phyloP scores from a whole-genome alignment of 2,888 invertebrate genomes.

The Molorchus minor region DNA sequence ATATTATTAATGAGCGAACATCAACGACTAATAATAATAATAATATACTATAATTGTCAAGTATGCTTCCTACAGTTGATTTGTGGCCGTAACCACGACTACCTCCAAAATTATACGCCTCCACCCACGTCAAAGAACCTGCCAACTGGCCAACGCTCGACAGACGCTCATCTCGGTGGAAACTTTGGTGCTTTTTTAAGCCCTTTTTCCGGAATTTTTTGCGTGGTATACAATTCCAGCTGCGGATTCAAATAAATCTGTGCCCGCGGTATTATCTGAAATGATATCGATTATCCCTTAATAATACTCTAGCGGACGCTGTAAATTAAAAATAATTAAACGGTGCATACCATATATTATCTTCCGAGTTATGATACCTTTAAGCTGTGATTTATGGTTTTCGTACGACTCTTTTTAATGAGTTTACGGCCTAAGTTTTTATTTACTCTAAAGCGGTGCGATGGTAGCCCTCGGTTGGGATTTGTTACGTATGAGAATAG shows the following conservation, averaged over 20 bases:
- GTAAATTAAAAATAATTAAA: conserved; percentile 61
- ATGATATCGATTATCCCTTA: conserved; percentile 58
- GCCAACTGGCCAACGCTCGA: conserved; percentile 22
- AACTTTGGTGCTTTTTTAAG: conserved; percentile 20
- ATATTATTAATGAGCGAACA: conserved; percentile 37
- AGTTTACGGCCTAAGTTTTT: conserved; percentile 1
- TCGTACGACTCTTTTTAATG: conserved; percentile 35
- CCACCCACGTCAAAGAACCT: conserved; percentile 37
- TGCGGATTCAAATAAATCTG: conserved; percentile 30
- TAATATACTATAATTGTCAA: conserved; percentile 34
- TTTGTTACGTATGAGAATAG: too few species aligned
- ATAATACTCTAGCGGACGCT: conserved; percentile 56
- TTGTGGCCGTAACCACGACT: conserved; percentile 36
- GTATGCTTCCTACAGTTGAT: conserved; percentile 39
- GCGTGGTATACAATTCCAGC: conserved; percentile 10
- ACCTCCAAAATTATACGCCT: conserved; percentile 44
- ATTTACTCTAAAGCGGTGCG: conserved; percentile 1
- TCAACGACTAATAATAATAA: conserved; percentile 38
- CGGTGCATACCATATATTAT: conserved; percentile 49
- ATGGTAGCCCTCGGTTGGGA: too few species aligned
- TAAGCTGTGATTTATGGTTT: conserved; percentile 43
- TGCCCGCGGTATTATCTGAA: conserved; percentile 48
- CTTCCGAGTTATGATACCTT: conserved; percentile 44
- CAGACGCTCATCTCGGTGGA: conserved; percentile 7
- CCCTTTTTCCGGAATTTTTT: conserved; percentile 23